Evolutionary conservation across 2,113 vertebrate genomes (phyloP).

Genomic region (Erythrocercus mccallii): DNA sequence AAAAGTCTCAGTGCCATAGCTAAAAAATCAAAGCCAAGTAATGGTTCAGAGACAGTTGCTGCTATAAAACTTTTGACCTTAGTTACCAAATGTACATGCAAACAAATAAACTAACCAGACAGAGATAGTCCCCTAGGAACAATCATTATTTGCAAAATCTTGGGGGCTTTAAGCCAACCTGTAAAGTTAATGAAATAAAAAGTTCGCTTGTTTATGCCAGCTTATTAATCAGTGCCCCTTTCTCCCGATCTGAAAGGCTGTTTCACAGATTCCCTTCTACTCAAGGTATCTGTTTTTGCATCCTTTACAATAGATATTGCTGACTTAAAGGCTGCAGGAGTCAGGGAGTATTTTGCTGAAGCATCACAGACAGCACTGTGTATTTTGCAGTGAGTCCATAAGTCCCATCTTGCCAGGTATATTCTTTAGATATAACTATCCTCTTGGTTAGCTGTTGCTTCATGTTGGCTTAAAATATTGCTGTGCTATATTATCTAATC

Average conservation of each 20-base stretch:
- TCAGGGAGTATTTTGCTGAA: neutral
- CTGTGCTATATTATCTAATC: neutral
- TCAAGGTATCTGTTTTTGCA: neutral
- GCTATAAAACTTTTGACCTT: constrained; percentile 64
- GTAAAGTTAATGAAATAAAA: constrained; percentile 18
- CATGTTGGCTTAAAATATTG: neutral
- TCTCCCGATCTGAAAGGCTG: neutral
- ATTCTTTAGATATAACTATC: neutral
- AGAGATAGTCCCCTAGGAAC: constrained; percentile 32
- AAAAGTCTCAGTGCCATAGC: constrained; percentile 33
- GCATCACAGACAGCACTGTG: fast-evolving
- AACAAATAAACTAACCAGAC: constrained; percentile 61
- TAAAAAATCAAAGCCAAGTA: constrained; percentile 55
- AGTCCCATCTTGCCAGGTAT: neutral
- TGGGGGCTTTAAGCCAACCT: constrained; percentile 49
- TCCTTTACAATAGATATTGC: constrained; percentile 3
- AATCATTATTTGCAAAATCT: constrained; percentile 53
- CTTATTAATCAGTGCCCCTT: constrained; percentile 29
- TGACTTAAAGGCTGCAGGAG: neutral
- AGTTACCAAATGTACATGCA: constrained; percentile 61
- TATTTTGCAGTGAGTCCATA: neutral
- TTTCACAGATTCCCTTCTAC: neutral
- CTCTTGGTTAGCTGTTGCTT: neutral
- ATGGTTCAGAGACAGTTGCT: constrained; percentile 49
- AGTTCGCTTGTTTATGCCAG: neutral